Evolutionary conservation across 2,113 vertebrate genomes (phyloP), one percentile per base, ranked within the genome.

Genomic region (Hypomesus transpacificus): DNA sequence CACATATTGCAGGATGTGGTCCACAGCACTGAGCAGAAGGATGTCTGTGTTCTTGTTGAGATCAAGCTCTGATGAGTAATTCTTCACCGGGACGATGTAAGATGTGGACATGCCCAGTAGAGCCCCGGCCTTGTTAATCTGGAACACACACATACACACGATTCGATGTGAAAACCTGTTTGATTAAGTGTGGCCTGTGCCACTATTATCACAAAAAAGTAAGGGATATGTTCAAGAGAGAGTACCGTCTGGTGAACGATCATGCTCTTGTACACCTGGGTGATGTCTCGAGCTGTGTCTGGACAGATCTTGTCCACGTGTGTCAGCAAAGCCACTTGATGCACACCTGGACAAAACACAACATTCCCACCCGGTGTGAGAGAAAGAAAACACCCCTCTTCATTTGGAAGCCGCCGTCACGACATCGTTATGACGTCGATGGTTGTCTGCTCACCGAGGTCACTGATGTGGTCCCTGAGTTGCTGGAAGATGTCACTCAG

Each of bases 21-120:
- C 87, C 0, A 90, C 84, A 0, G 91, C 91, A 14, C 51, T 81
- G 0, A 92, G 90, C 70, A 91, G 85, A 3, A 92, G 84, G 17
- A 89, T 63, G 14, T 92, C 88, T 8, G 69, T 84, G 82, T 85
- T 82, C 11, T 72, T 9, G 1, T 90, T 70, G 71, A 88, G 31
- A 20, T 84, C 71, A 75, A 92, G 76, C 69, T 91, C 80, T 16
- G 82, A 85, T 0, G 79, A 87, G 72, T 91, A 91, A 85, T 90
- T 91, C 74, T 85, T 90, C 80, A 91, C 91, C 0, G 89, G 89
- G 50, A 92, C 53, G 14, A 91, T 88, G 83, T 84, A 91, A 73
- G 90, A 91, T 14, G 72, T 79, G 69, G 87, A 84, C 89, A 91
- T 91, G 16, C 89, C 87, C 81, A 91, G 56, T 62, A 91, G 80